Evolutionary conservation across 2,888 invertebrate genomes (phyloP).

Genomic region (Tachina grossa): DNA sequence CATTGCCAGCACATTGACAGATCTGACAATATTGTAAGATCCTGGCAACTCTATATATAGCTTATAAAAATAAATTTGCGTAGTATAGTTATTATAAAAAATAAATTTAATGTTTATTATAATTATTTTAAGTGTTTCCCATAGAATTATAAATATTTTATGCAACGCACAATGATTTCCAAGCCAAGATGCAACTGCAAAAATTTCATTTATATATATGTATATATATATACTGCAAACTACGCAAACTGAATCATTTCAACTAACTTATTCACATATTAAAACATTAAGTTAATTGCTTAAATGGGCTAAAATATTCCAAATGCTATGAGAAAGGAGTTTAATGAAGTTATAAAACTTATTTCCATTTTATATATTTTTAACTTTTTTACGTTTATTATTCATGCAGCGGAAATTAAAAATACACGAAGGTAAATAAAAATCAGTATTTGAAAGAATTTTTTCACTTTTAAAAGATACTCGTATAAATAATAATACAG

Average conservation of each 20-base stretch:
- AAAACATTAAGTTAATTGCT: constrained; percentile 54
- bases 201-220: constrained; percentile 37
- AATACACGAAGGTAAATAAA: background rate
- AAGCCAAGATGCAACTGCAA: background rate
- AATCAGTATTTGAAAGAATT: constrained; percentile 22
- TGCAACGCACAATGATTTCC: background rate
- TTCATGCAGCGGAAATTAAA: constrained; percentile 54
- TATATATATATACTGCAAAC: constrained; percentile 18
- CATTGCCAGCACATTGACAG: too few species aligned
- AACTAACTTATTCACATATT: constrained; percentile 6
- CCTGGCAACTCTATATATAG: too few species aligned
- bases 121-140: too few species aligned
- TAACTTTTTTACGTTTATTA: constrained; percentile 31
- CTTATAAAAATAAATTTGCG: too few species aligned
- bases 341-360: constrained; percentile 37
- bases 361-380: constrained; percentile 54
- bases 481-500: too few species aligned
- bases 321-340: constrained; percentile 18
- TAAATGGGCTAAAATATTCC: constrained; percentile 61
- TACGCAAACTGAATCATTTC: constrained; percentile 1
- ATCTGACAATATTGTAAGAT: too few species aligned
- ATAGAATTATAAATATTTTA: too few species aligned
- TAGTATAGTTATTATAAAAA: too few species aligned
- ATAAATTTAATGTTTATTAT: too few species aligned
- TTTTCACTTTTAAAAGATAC: background rate